Percentiles rank a stretch among this genome's conserved stretches.
Evolutionary conservation across 2,113 vertebrate species (phyloP).

Genomic region (Chelonoidis abingdonii): DNA sequence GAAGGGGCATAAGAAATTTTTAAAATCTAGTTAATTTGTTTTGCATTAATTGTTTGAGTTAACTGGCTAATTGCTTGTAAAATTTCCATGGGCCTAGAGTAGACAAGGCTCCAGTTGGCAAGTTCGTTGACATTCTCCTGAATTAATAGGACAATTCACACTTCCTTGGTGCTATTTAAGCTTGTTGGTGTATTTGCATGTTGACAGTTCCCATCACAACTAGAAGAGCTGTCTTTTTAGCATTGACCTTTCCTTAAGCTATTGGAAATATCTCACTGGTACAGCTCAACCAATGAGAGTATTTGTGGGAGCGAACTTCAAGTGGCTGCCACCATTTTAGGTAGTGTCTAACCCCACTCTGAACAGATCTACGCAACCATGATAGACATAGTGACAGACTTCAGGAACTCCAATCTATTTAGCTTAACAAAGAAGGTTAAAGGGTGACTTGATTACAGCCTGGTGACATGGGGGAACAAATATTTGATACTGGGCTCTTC

Average conservation of each 20-base stretch:
- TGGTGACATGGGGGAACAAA: neutral
- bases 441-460: neutral
- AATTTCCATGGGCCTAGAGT: fast-evolving
- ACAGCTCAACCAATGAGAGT: neutral
- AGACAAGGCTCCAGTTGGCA: neutral
- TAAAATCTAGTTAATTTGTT: too few species aligned
- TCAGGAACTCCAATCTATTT: neutral
- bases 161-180: conserved; percentile 65
- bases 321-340: neutral
- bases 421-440: neutral
- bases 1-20: too few species aligned
- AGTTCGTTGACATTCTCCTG: neutral
- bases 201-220: neutral
- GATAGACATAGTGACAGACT: neutral
- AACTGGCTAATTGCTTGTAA: neutral
- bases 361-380: neutral
- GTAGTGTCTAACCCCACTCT: neutral
- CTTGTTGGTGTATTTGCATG: neutral
- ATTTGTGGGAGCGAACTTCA: too few species aligned
- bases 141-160: conserved; percentile 54
- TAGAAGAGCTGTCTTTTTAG: neutral
- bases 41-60: too few species aligned
- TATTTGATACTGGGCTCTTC: neutral
- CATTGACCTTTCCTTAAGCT: neutral
- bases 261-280: neutral